These are phyloP conservation scores for Hyppa rectilinea DNA, from an alignment of 2,888 invertebrate species.

Conservation along the genomic window DNA sequence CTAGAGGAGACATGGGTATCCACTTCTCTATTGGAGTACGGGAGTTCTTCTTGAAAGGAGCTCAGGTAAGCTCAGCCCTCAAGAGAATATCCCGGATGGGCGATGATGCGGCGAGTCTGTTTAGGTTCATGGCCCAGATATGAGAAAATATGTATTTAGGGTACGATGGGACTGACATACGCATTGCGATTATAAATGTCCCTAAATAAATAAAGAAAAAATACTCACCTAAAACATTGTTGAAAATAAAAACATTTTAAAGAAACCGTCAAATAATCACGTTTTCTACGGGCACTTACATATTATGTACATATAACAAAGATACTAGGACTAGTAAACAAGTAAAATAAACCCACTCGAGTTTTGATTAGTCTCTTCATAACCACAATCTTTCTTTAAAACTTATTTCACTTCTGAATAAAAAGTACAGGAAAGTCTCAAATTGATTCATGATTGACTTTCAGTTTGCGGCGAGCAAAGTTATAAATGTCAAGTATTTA, in stretches of 20 bases:
- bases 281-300: neutral
- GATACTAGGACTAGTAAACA: neutral
- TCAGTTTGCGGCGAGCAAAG: conserved; percentile 37
- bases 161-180: too few species aligned
- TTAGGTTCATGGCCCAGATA: too few species aligned
- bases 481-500: conserved; percentile 59
- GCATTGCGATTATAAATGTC: too few species aligned
- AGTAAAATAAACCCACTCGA: neutral
- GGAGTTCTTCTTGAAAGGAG: too few species aligned
- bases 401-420: conserved; percentile 25
- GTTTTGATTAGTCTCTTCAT: neutral
- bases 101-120: too few species aligned
- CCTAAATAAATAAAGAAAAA: too few species aligned
- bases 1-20: too few species aligned
- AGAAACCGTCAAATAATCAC: neutral
- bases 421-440: conserved; percentile 42
- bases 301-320: neutral
- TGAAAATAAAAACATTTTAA: neutral
- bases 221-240: neutral
- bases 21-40: too few species aligned
- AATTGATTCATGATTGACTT: conserved; percentile 57
- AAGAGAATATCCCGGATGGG: too few species aligned
- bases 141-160: too few species aligned
- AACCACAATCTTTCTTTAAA: conserved; percentile 6
- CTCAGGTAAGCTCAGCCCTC: too few species aligned